Base-by-base conservation (phyloP, 2,888 invertebrate species). In the Enchytraeus crypticus region DNA sequence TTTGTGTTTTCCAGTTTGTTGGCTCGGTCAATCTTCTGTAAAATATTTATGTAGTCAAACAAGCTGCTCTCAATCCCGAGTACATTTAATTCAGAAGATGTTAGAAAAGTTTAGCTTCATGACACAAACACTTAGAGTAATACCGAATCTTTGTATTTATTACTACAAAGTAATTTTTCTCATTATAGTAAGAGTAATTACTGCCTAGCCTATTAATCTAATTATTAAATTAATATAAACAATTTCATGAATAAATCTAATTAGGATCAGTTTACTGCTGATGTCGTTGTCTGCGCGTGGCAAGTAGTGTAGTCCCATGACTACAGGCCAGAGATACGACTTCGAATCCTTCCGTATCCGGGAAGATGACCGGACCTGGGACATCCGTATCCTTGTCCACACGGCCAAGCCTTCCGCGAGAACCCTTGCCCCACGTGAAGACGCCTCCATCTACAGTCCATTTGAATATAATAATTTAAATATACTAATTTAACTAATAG, bases 391-490 rank as follows among this genome's bases (percentile, higher is more conserved):
- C 71, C 51, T 67, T 68, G 53, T 71, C 70, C 38, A 76, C 65
- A 2, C 76, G n/a, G 8, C 46, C 43, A 27, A 51, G 70, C 3
- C 78, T 65, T 21, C 78, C 78, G n/a, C 77, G 64, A 2, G 74
- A 71, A 59, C 67, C 67, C 60, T 77, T 77, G 4, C 78, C 78
- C 74, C 77, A 78, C 0, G 77, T 73, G 63, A 70, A 77, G 1
- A 78, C 71, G 51, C 73, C 70, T 70, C 76, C 75, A 60, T 74
- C 72, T 61, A 72, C 59, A 73, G 29, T 38, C 14, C 18, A 21
- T 23, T 23, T 21, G 21, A 34, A 30, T 23, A 23, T 43, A 29
- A 14, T 21, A 8, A 53, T 11, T 29, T 47, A 2, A 47, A 47
- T 47, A 47, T 51, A n/a, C 18, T 30, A 21, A 30, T 18, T n/a